Evolutionary conservation across 2,888 invertebrate species (phyloP).

Genomic region (Pristionchus fissidentatus): DNA sequence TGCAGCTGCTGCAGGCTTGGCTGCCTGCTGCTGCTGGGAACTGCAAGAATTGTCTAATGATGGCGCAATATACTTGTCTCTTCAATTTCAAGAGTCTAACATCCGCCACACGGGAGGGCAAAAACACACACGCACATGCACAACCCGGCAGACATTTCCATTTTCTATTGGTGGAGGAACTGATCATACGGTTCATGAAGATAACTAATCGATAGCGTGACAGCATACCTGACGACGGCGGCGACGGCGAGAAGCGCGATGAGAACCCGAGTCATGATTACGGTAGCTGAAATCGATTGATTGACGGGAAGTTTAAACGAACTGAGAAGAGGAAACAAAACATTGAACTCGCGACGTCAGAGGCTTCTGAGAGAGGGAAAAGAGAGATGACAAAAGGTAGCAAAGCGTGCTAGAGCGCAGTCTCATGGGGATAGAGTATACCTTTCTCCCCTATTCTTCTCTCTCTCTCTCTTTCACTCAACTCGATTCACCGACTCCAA

Average conservation of each 20-base stretch:
- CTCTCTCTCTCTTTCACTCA: slow-evolving; percentile 19
- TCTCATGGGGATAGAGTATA: not conserved
- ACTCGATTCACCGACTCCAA: not conserved
- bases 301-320: not conserved
- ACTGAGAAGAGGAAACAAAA: not conserved
- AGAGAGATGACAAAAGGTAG: not conserved
- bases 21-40: not conserved
- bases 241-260: slow-evolving; percentile 26
- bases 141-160: no score
- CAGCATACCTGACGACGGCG: slow-evolving; percentile 35
- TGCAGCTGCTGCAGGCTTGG: slow-evolving; percentile 29
- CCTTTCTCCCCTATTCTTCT: not conserved
- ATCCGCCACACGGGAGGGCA: no score
- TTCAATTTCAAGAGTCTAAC: no score
- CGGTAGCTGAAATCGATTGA: slow-evolving; percentile 25
- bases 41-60: no score
- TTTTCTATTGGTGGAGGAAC: no score
- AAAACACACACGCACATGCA: no score
- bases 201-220: not conserved
- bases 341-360: no score
- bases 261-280: slow-evolving; percentile 40
- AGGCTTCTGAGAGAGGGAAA: not conserved
- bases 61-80: no score
- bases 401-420: slow-evolving; percentile 18
- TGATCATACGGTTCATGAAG: no score